Conservation (phyloP, 2,797 vertebrate genomes). For the Leucoraja ocellata region DNA sequence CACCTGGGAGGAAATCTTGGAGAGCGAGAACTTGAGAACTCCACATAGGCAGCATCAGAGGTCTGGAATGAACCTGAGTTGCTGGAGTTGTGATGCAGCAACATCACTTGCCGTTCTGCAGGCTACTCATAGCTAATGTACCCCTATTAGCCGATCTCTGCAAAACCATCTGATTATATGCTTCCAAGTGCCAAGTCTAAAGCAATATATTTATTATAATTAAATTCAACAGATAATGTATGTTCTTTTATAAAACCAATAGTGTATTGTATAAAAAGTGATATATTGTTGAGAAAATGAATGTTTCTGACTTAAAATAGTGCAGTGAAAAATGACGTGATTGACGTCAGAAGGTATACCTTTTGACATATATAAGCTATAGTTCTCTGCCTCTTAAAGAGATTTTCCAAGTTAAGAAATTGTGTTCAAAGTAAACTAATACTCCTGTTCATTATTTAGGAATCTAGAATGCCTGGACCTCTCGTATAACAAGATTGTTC, state of each 20-base stretch:
- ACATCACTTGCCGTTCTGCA: too few relatives aligned
- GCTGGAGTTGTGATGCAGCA: too few relatives aligned
- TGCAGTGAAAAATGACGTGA: background rate
- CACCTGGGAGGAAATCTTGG: too few relatives aligned
- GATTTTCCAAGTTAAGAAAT: background rate
- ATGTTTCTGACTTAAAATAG: background rate
- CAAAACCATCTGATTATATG: background rate
- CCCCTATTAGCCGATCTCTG: background rate
- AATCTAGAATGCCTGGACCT: slow-evolving; percentile 90
- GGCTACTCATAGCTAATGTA: background rate
- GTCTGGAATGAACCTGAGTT: too few relatives aligned
- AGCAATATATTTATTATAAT: background rate
- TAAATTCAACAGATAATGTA: background rate
- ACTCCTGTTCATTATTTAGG: slow-evolving; percentile 52
- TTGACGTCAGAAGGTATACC: background rate
- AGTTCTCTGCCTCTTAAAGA: background rate
- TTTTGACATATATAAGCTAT: background rate
- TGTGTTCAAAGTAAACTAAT: background rate
- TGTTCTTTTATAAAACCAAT: background rate
- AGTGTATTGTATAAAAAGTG: background rate
- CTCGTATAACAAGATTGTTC: slow-evolving; percentile 82
- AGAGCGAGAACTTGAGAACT: too few relatives aligned
- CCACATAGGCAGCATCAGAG: too few relatives aligned
- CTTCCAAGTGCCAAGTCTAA: background rate
- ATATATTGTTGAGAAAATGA: background rate